These are phyloP conservation scores for Yasuhikotakia modesta DNA, from an alignment of 2,797 vertebrate species.

Conservation along the genomic window DNA sequence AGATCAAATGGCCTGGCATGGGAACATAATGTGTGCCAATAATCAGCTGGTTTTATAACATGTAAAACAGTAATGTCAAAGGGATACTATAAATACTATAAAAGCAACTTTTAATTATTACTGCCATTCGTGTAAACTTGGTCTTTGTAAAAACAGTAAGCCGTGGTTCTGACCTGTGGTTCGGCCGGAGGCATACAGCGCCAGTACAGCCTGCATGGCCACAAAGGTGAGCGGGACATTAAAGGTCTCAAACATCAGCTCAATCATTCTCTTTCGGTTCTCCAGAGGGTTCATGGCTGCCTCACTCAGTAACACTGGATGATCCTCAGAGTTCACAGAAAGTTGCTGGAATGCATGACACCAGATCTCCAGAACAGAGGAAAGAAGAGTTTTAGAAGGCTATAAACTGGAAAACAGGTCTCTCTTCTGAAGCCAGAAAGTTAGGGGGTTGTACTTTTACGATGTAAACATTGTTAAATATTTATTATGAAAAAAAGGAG, in stretches of 20 bases:
- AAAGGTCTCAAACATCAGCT: constrained; percentile 80
- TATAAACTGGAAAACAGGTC: not conserved
- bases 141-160: too few relatives aligned
- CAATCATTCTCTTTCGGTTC: constrained; percentile 73
- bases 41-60: too few relatives aligned
- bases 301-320: constrained; percentile 77
- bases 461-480: too few relatives aligned
- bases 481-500: too few relatives aligned
- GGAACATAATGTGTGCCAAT: too few relatives aligned
- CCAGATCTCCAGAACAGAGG: constrained; percentile 72
- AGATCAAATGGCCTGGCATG: too few relatives aligned
- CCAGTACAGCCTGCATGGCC: constrained; percentile 79
- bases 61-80: too few relatives aligned
- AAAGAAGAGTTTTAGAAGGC: not conserved
- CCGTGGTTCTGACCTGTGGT: constrained; percentile 70
- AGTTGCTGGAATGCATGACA: constrained; percentile 76
- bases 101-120: too few relatives aligned
- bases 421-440: too few relatives aligned
- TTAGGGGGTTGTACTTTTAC: too few relatives aligned
- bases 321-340: constrained; percentile 70
- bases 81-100: too few relatives aligned
- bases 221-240: constrained; percentile 72
- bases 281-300: constrained; percentile 70
- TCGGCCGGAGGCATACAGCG: constrained; percentile 73
- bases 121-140: too few relatives aligned